A percentile compares a stretch with the other conserved stretches of the same genome.
Evolutionary conservation across 2,888 invertebrate genomes (phyloP).

Genomic region (Synergus japonicus): DNA sequence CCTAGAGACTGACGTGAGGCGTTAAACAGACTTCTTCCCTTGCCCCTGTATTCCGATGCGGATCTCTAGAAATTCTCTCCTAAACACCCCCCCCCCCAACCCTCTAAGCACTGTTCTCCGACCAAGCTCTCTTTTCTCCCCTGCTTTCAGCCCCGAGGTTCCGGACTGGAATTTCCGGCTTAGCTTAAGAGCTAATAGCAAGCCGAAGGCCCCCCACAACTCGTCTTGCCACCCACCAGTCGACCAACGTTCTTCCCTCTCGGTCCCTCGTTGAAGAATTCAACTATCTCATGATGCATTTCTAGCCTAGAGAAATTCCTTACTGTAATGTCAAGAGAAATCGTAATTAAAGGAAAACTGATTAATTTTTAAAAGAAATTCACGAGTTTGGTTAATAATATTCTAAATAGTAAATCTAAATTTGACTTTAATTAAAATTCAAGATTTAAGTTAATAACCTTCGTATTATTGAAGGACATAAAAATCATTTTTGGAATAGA

Average conservation of each 20-base stretch:
- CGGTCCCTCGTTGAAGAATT: not conserved
- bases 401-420: no score
- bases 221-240: conserved; percentile 41
- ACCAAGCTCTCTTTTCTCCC: conserved; percentile 44
- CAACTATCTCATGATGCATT: not conserved
- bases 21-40: conserved; percentile 62
- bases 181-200: conserved; percentile 72
- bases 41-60: conserved; percentile 56
- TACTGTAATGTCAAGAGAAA: not conserved
- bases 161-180: conserved; percentile 70
- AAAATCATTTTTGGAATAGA: no score
- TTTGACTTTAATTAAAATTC: no score
- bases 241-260: conserved; percentile 46
- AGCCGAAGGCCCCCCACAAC: conserved; percentile 51
- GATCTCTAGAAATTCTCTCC: conserved; percentile 64
- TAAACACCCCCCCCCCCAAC: conserved; percentile 1
- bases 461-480: no score
- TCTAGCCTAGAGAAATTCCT: not conserved
- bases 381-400: no score
- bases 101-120: conserved; percentile 29
- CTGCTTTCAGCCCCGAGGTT: conserved; percentile 57
- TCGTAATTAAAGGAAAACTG: not conserved
- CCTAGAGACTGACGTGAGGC: conserved; percentile 50
- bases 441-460: no score
- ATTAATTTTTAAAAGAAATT: not conserved